These are phyloP conservation scores for Conchocele bisecta DNA, from an alignment of 2,888 invertebrate species.

Conservation along the genomic window DNA sequence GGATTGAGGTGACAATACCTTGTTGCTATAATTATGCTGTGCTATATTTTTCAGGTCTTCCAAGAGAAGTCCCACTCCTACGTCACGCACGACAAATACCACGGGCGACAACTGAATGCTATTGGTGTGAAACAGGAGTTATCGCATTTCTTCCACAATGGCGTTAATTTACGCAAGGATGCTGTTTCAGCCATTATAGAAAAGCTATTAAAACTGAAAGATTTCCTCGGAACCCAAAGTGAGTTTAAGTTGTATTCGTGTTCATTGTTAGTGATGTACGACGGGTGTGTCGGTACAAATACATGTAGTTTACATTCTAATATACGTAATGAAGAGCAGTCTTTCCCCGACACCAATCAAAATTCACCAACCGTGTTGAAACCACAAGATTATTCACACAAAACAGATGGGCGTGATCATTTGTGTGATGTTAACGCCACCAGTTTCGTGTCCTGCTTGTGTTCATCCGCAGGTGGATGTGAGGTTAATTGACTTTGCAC, in stretches of 20 bases:
- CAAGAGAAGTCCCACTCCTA: constrained; percentile 83
- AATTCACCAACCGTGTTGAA: too few relatives aligned
- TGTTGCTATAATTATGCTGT: too few relatives aligned
- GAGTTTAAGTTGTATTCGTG: constrained; percentile 84
- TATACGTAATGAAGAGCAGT: too few relatives aligned
- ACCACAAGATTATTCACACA: too few relatives aligned
- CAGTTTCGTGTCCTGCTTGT: too few relatives aligned
- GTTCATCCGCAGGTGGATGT: constrained; percentile 90
- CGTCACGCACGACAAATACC: constrained; percentile 84
- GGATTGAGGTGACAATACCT: too few relatives aligned
- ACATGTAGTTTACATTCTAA: too few relatives aligned
- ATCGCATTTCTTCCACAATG: constrained; percentile 84
- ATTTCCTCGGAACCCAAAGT: constrained; percentile 79
- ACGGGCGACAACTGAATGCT: constrained; percentile 83
- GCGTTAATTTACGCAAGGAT: constrained; percentile 77
- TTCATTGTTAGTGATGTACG: constrained; percentile 84
- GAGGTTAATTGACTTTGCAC: constrained; percentile 97
- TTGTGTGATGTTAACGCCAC: too few relatives aligned
- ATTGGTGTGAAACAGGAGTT: constrained; percentile 83
- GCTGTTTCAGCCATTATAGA: constrained; percentile 81
- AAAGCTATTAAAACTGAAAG: constrained; percentile 80
- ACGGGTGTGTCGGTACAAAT: too few relatives aligned
- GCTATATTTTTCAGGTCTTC: constrained; percentile 84
- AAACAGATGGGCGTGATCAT: too few relatives aligned
- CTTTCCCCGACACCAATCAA: too few relatives aligned